Conservation (phyloP, 2,797 vertebrate species). For the Anguilla anguilla region DNA sequence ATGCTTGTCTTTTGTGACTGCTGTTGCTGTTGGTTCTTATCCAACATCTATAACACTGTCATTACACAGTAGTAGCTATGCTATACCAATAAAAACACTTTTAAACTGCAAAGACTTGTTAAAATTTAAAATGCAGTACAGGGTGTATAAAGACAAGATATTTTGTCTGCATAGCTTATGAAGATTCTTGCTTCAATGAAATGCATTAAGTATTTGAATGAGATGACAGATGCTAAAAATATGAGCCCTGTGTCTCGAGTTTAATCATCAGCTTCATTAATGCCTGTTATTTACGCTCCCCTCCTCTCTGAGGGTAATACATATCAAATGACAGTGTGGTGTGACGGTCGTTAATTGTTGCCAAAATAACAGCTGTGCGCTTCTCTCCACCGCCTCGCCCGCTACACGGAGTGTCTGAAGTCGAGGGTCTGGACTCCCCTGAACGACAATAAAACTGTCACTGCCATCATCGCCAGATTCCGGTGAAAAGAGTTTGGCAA, state of each 20-base stretch:
- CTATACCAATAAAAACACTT: background rate
- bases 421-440: conserved; percentile 55
- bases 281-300: conserved; percentile 67
- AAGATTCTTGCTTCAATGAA: background rate
- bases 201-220: conserved; percentile 1
- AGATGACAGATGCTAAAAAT: conserved; percentile 8
- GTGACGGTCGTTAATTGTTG: conserved; percentile 60
- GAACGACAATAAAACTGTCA: conserved; percentile 70
- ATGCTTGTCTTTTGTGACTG: background rate
- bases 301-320: conserved; percentile 38
- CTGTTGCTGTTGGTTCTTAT: background rate
- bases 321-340: conserved; percentile 56
- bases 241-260: background rate
- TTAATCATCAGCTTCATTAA: conserved; percentile 66
- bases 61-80: background rate
- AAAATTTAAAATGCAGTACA: background rate
- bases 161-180: background rate
- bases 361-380: conserved; percentile 69
- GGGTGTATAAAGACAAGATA: background rate
- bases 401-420: conserved; percentile 47
- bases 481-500: conserved; percentile 56
- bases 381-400: conserved; percentile 33
- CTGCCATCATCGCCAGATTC: conserved; percentile 56
- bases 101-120: background rate
- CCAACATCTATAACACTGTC: conserved; percentile 6